A percentile compares a stretch with the other conserved stretches of the same genome.
Conservation (phyloP, 2,113 vertebrate species). For the Taurulus bubalis region DNA sequence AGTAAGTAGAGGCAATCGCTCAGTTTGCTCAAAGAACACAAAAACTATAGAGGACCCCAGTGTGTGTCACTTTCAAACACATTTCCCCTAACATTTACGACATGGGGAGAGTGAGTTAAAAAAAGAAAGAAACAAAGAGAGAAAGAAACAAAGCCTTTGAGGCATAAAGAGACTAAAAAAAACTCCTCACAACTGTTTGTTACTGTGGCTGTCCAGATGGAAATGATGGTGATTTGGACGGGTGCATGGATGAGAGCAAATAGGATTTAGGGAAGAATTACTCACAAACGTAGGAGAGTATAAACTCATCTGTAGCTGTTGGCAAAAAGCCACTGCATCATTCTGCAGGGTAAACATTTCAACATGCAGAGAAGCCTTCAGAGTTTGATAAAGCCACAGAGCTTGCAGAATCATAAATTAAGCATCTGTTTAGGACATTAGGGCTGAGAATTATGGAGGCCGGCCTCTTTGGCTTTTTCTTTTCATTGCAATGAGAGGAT, state of each 20-base stretch:
- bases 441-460: constrained; percentile 61
- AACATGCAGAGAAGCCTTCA: constrained; percentile 15
- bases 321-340: constrained; percentile 1
- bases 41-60: not conserved
- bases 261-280: constrained; percentile 19
- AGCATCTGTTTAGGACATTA: constrained; percentile 62
- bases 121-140: not conserved
- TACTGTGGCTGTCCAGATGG: constrained; percentile 20
- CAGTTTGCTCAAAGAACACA: not conserved
- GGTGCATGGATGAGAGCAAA: constrained; percentile 12
- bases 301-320: constrained; percentile 15
- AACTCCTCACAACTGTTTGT: constrained; percentile 4
- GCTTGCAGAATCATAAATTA: constrained; percentile 52
- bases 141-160: not conserved
- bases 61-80: not conserved
- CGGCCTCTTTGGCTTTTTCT: constrained; percentile 44
- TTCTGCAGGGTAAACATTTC: constrained; percentile 34
- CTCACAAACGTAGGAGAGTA: not conserved
- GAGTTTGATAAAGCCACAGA: not conserved
- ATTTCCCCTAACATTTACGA: not conserved
- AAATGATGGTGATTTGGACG: not conserved
- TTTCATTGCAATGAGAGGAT: constrained; percentile 53
- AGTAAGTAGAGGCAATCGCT: not conserved
- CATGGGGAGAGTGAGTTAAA: not conserved
- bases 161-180: constrained; percentile 21